Evolutionary conservation across 2,113 vertebrate species (phyloP).

Genomic region (Proteles cristata): DNA sequence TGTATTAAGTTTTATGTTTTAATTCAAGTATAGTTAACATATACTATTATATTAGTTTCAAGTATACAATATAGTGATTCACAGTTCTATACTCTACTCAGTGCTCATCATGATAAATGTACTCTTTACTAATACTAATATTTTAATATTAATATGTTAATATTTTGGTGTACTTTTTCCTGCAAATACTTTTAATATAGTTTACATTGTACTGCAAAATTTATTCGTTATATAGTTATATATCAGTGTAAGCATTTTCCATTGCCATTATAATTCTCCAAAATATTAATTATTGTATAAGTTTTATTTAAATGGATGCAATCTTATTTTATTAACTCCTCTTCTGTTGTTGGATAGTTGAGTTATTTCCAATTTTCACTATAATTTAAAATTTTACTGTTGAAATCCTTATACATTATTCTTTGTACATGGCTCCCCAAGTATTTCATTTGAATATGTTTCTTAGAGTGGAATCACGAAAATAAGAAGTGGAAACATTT

Average conservation of each 20-base stretch:
- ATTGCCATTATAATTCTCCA: not conserved
- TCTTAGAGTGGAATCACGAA: not conserved
- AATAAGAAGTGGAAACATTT: not conserved
- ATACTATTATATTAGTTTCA: not conserved
- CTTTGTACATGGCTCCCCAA: not conserved
- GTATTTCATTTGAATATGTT: not conserved
- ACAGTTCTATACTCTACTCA: not conserved
- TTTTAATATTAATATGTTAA: not conserved
- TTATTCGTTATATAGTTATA: not conserved
- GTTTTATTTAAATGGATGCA: constrained; percentile 30
- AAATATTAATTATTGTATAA: not conserved
- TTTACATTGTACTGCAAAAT: not conserved
- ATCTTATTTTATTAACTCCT: not conserved
- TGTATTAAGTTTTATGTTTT: not conserved
- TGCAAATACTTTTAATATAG: not conserved
- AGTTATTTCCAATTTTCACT: too few relatives aligned
- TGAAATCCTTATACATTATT: constrained; percentile 17
- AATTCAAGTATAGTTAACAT: not conserved
- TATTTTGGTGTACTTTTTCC: not conserved
- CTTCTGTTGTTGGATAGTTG: not conserved
- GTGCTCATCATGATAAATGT: not conserved
- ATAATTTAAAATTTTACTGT: not conserved
- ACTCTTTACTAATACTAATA: not conserved
- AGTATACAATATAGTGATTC: not conserved
- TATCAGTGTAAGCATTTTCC: not conserved